Evolutionary conservation across 2,888 invertebrate species (phyloP), one percentile per base, ranked within the genome.

Genomic region (Amphipyra tragopoginis): DNA sequence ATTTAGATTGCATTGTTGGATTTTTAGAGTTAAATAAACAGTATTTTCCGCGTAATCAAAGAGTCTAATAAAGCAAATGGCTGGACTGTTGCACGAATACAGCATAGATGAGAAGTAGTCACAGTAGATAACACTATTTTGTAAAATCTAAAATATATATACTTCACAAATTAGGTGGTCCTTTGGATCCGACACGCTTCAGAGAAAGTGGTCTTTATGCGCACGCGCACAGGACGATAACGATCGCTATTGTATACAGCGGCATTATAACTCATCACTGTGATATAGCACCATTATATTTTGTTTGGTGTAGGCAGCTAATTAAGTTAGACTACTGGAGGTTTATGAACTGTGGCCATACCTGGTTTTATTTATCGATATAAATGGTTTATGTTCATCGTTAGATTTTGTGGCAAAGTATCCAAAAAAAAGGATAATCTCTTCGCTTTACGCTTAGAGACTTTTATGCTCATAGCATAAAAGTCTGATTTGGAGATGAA

Each of bases 191-290:
- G 54, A 50, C 70, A 67, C 55, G 71, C 69, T 61, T 67, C 34
- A 65, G 67, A 65, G 79, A 75, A 71, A 78, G 71, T 75, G 57
- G 71, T 66, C 58, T 49, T 55, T 52, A 72, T 72, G 69, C 63
- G 62, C 72, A 62, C 68, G 65, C 71, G 68, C 61, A 53, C 40
- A 49, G 63, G 38, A 34, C 57, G 80, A 81, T 81, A 81, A 54
- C 58, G 65, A 81, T 81, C 82, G 56, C 77, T 67, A 80, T 82
- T 80, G 79, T 79, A 65, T 55, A 52, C 55, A 53, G 14, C 50
- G 13, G 52, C 53, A 44, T 11, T 62, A 66, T 83, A 79, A 79
- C 72, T 83, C 82, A 82, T 82, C 75, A 69, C 67, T 53, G 33
- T 56, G 68, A 61, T 68, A 64, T 64, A 75, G 53, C 9, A 36